A percentile compares a stretch with the other conserved stretches of the same genome.
Conservation (phyloP, 1,140 invertebrate genomes). For the Manduca sexta region DNA sequence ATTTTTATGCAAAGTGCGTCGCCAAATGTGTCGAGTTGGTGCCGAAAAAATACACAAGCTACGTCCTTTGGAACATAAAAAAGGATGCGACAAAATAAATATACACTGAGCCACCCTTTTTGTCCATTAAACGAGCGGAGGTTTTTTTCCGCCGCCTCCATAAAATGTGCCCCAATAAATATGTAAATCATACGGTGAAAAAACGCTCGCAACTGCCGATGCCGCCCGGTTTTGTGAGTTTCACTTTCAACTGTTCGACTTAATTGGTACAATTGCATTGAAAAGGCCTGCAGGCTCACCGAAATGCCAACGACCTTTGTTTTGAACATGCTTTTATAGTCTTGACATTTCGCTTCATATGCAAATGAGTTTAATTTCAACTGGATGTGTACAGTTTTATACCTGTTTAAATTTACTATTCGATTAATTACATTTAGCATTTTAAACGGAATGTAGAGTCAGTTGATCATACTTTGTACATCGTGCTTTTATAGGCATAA, state of each 20-base stretch:
- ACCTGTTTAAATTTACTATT: no score
- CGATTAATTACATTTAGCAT: no score
- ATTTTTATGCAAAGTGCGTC: constrained; percentile 71
- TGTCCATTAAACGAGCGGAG: constrained; percentile 68
- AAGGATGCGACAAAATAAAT: constrained; percentile 72
- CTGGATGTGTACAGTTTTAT: neutral
- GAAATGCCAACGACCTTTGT: constrained; percentile 45
- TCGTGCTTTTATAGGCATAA: no score
- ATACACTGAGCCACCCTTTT: constrained; percentile 70
- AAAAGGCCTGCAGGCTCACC: constrained; percentile 23
- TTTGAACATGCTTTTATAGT: constrained; percentile 10
- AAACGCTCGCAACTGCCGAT: constrained; percentile 35
- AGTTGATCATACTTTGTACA: no score
- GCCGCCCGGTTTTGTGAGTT: constrained; percentile 49
- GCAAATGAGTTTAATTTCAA: constrained; percentile 10
- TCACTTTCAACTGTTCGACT: constrained; percentile 59
- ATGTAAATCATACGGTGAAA: constrained; percentile 66
- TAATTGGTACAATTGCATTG: constrained; percentile 66
- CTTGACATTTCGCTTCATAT: constrained; percentile 13
- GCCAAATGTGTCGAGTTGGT: constrained; percentile 64
- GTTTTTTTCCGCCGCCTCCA: constrained; percentile 61
- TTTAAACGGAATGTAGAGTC: no score
- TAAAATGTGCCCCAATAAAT: constrained; percentile 73
- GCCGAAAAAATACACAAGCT: constrained; percentile 53
- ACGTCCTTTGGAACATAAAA: constrained; percentile 69